Conservation (phyloP, 2,888 invertebrate species). For the Ophonus ardosiacus region DNA sequence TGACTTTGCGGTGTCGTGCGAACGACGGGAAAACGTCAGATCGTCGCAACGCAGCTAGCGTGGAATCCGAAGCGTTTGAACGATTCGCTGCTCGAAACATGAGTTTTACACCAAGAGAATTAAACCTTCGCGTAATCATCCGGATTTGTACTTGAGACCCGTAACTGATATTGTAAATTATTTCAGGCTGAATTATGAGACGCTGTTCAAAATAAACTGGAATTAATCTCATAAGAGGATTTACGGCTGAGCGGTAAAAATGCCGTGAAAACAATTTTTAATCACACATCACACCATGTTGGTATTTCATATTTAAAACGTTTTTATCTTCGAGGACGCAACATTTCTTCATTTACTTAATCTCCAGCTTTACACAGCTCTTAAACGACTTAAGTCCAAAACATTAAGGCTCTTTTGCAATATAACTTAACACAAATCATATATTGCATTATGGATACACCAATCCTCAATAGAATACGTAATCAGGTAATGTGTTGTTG, state of each 20-base stretch:
- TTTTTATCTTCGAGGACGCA: constrained; percentile 7
- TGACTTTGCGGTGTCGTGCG: constrained; percentile 56
- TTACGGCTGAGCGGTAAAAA: constrained; percentile 47
- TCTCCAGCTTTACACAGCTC: background rate
- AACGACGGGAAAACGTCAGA: constrained; percentile 51
- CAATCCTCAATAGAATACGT: background rate
- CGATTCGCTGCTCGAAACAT: constrained; percentile 6
- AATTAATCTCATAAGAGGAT: constrained; percentile 49
- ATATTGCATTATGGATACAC: background rate
- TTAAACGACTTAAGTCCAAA: background rate
- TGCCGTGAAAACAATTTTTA: constrained; percentile 50
- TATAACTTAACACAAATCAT: background rate
- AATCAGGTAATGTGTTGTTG: background rate
- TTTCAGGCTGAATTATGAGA: constrained; percentile 42
- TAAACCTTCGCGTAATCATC: constrained; percentile 29
- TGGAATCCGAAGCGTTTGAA: constrained; percentile 41
- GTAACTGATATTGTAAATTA: constrained; percentile 49
- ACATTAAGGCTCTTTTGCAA: background rate
- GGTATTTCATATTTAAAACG: constrained; percentile 37
- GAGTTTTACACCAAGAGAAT: constrained; percentile 18
- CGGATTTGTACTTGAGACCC: constrained; percentile 31
- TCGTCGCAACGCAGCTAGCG: constrained; percentile 33
- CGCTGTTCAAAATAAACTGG: constrained; percentile 44
- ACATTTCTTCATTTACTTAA: constrained; percentile 24
- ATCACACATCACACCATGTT: constrained; percentile 29